Conservation (phyloP, 2,797 vertebrate genomes). For the Enteromius trimaculatus region DNA sequence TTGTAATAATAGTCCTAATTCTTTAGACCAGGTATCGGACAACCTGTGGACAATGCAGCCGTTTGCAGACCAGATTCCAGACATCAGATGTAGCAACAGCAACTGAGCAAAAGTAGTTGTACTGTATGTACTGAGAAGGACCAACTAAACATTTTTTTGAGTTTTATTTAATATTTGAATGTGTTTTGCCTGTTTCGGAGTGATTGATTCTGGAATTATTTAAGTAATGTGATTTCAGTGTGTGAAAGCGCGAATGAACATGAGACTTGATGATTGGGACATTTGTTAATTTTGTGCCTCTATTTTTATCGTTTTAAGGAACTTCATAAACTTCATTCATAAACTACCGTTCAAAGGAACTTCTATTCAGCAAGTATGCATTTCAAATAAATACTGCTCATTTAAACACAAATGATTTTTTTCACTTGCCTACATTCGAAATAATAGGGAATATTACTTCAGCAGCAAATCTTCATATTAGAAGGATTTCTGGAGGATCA, state of each 20-base stretch:
- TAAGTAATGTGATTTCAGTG: conserved; percentile 1
- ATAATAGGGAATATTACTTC: not conserved
- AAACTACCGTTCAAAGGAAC: not conserved
- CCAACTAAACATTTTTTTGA: not conserved
- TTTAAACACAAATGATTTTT: not conserved
- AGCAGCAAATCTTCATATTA: not conserved
- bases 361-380: not conserved
- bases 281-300: conserved; percentile 9
- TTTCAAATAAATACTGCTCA: not conserved
- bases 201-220: conserved; percentile 15
- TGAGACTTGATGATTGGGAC: not conserved
- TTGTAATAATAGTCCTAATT: conserved; percentile 57
- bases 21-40: conserved; percentile 65
- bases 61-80: conserved; percentile 80
- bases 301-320: not conserved
- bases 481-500: not conserved
- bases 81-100: conserved; percentile 68
- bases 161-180: conserved; percentile 3
- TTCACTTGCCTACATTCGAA: not conserved
- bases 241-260: not conserved
- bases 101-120: conserved; percentile 61
- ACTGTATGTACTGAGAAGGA: conserved; percentile 24
- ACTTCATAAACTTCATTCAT: not conserved
- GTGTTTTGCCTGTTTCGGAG: not conserved
- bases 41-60: conserved; percentile 80